These are phyloP conservation scores for Columba janthina DNA, from an alignment of 2,113 vertebrate species.

Conservation along the genomic window DNA sequence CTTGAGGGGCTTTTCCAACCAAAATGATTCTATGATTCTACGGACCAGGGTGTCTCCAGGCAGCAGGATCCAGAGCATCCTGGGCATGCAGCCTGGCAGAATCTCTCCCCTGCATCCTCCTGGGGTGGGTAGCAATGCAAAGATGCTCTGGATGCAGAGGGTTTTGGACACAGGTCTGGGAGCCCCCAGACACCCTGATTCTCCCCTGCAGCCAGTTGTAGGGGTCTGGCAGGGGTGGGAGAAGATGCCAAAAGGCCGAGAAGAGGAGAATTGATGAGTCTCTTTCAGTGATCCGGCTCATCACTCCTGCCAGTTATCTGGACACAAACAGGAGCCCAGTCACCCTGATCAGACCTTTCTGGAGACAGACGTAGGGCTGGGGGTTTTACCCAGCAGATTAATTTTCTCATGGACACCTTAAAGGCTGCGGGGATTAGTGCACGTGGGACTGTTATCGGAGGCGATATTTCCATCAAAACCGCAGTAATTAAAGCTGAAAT, in stretches of 20 bases:
- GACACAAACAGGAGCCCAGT: not conserved
- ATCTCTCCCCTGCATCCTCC: not conserved
- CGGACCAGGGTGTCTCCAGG: not conserved
- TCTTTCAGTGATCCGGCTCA: not conserved
- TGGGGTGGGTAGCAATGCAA: rapidly evolving
- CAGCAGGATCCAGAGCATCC: rapidly evolving
- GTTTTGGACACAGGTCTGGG: not conserved
- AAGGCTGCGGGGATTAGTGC: conserved; percentile 20
- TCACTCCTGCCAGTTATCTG: not conserved
- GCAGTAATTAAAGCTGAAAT: conserved; percentile 62
- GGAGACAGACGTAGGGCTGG: rapidly evolving
- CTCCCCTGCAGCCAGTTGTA: not conserved
- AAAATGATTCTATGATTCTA: no score
- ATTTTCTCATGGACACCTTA: not conserved
- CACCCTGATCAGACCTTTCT: not conserved
- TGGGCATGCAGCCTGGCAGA: not conserved
- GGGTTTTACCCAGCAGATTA: not conserved
- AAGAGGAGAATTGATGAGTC: not conserved
- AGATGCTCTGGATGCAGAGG: not conserved
- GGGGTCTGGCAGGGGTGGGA: rapidly evolving
- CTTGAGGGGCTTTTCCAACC: no score
- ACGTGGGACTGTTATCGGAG: not conserved
- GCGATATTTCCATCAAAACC: conserved; percentile 49
- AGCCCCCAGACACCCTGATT: not conserved
- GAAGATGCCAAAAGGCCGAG: not conserved